Evolutionary conservation across 2,888 invertebrate genomes (phyloP).

Genomic region (Entomobrya proxima): DNA sequence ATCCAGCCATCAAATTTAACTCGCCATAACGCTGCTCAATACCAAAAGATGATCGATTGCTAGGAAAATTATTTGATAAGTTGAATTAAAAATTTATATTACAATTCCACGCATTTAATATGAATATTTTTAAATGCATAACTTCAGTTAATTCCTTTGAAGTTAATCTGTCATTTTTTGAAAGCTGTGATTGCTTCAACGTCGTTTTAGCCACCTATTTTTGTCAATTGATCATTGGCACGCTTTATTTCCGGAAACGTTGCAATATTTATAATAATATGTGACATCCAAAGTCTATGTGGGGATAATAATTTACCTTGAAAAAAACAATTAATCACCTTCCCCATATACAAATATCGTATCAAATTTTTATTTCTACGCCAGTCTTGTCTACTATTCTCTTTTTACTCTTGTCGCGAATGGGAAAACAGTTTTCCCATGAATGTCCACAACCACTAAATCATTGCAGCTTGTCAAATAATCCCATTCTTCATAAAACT

Average conservation of each 20-base stretch:
- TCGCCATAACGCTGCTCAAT: background rate
- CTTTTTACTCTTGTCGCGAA: slow-evolving; percentile 4
- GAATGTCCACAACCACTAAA: slow-evolving; percentile 51
- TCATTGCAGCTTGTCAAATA: slow-evolving; percentile 58
- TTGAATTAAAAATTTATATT: background rate
- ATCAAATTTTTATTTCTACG: slow-evolving; percentile 32
- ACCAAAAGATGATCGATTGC: slow-evolving; percentile 3
- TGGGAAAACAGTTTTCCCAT: slow-evolving; percentile 53
- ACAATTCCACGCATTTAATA: background rate
- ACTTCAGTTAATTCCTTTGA: background rate
- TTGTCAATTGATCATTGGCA: background rate
- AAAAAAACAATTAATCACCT: slow-evolving; percentile 60
- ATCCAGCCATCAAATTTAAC: too few relatives aligned
- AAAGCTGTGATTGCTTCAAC: background rate
- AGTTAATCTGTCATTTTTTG: slow-evolving; percentile 4
- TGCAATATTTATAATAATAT: background rate
- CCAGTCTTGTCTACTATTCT: slow-evolving; percentile 24
- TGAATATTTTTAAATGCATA: background rate
- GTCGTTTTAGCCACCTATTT: background rate
- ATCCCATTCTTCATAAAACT: slow-evolving; percentile 58
- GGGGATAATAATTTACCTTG: slow-evolving; percentile 33
- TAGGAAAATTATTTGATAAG: background rate
- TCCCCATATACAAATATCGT: slow-evolving; percentile 54
- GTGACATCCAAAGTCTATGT: background rate
- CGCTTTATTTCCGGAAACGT: slow-evolving; percentile 30